Percentiles rank a stretch among this genome's conserved stretches.
Evolutionary conservation across 2,888 invertebrate genomes (phyloP).

Genomic region (Hirtodrosophila cameraria): DNA sequence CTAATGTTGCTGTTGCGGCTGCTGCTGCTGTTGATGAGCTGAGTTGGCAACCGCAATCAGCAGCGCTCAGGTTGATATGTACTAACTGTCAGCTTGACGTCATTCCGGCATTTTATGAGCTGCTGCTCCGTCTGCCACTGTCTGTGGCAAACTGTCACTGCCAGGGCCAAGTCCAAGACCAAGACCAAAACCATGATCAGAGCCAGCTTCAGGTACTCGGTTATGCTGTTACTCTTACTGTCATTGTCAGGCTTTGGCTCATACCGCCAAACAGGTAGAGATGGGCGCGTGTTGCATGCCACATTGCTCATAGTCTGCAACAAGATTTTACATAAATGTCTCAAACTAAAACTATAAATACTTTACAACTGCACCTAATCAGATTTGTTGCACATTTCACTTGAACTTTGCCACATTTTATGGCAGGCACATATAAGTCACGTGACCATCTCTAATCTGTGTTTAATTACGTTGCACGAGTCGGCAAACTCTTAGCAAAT

Average conservation of each 20-base stretch:
- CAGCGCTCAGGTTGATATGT: conserved; percentile 62
- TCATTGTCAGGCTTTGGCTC: conserved; percentile 32
- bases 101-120: conserved; percentile 76
- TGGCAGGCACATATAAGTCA: conserved; percentile 30
- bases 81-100: conserved; percentile 73
- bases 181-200: conserved; percentile 22
- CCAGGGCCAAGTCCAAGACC: conserved; percentile 5
- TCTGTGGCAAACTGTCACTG: conserved; percentile 19
- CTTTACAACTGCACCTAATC: too few relatives aligned
- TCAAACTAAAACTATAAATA: neutral
- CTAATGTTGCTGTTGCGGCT: conserved; percentile 11
- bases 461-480: conserved; percentile 40
- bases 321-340: neutral
- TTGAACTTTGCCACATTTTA: conserved; percentile 8
- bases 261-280: conserved; percentile 2
- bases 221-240: conserved; percentile 30
- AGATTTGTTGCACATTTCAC: too few relatives aligned
- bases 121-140: conserved; percentile 36
- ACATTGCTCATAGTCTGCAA: conserved; percentile 3
- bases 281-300: conserved; percentile 21
- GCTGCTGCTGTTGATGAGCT: conserved; percentile 51
- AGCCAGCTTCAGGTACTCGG: conserved; percentile 1
- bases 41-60: conserved; percentile 65
- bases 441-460: conserved; percentile 53
- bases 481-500: conserved; percentile 2